phyloP scores from a whole-genome alignment of 2,888 invertebrate species.

The Rhamnusium bicolor region DNA sequence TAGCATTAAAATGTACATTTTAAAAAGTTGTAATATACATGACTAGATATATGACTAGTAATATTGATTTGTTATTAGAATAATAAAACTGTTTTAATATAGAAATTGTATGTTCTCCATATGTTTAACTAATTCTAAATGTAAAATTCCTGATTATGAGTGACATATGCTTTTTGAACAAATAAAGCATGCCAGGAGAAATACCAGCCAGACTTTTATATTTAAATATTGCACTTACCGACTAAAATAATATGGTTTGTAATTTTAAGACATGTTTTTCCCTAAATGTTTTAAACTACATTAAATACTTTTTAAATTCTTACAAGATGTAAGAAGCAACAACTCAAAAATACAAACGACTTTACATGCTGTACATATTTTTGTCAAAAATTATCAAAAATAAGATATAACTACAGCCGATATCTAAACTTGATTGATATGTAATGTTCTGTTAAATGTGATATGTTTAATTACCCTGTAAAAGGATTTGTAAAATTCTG shows the following conservation, averaged over 20 bases:
- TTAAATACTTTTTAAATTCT: too few relatives aligned
- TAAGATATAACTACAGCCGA: constrained; percentile 27
- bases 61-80: not conserved
- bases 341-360: too few relatives aligned
- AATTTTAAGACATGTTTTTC: too few relatives aligned
- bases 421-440: constrained; percentile 39
- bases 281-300: too few relatives aligned
- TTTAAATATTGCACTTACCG: too few relatives aligned
- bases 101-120: not conserved
- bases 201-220: too few relatives aligned
- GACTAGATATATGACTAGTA: not conserved
- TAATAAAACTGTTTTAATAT: not conserved
- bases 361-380: too few relatives aligned
- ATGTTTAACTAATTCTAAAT: not conserved
- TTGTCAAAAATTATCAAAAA: too few relatives aligned
- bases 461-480: constrained; percentile 66
- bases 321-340: too few relatives aligned
- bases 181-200: not conserved
- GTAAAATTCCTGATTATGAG: not conserved
- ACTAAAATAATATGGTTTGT: too few relatives aligned
- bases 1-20: not conserved
- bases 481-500: constrained; percentile 55
- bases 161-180: not conserved
- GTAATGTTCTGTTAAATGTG: constrained; percentile 56
- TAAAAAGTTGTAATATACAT: not conserved